Evolutionary conservation across 1,140 invertebrate genomes (phyloP).

Genomic region (Aethina tumida): DNA sequence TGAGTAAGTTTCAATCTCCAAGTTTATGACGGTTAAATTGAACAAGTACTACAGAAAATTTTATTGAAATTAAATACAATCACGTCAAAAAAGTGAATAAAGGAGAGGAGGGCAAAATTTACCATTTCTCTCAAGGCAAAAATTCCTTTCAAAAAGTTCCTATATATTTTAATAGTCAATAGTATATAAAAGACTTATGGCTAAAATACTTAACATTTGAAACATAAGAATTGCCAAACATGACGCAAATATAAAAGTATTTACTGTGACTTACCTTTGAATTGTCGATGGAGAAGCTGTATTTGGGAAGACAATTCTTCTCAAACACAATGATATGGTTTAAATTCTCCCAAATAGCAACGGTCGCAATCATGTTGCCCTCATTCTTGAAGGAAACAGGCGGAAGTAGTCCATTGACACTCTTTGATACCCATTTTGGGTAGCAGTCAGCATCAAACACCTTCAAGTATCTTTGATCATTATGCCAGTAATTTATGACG

Average conservation of each 20-base stretch:
- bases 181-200: no score
- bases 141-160: no score
- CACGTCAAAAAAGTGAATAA: no score
- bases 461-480: constrained; percentile 16
- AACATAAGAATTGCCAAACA: no score
- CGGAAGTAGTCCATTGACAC: constrained; percentile 13
- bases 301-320: constrained; percentile 22
- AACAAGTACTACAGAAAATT: no score
- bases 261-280: constrained; percentile 12
- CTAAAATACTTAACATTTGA: no score
- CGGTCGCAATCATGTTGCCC: constrained; percentile 22
- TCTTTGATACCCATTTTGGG: constrained; percentile 16
- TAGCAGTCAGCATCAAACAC: constrained; percentile 16
- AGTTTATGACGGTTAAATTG: no score
- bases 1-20: no score
- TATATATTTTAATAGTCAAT: no score
- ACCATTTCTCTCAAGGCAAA: no score
- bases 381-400: constrained; percentile 14
- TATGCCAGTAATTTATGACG: constrained; percentile 20
- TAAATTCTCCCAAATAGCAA: constrained; percentile 4
- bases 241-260: background rate
- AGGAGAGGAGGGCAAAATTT: no score
- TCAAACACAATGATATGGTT: constrained; percentile 23
- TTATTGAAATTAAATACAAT: no score
- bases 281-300: constrained; percentile 12